A percentile compares a stretch with the other conserved stretches of the same genome.
phyloP scores from a whole-genome alignment of 2,797 vertebrate genomes.

The Scyliorhinus canicula region DNA sequence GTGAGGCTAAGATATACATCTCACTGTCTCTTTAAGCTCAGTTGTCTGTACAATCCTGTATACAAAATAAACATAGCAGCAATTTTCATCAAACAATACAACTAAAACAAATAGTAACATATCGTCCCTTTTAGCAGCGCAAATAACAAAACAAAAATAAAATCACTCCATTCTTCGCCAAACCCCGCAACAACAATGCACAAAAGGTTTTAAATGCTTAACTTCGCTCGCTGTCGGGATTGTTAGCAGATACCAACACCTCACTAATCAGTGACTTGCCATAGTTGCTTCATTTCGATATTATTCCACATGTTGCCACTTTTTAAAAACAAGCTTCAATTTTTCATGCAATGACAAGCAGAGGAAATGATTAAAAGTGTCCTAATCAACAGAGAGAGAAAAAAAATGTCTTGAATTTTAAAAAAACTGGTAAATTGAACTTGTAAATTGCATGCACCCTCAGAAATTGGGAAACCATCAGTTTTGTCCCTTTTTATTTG shows the following conservation, averaged over 20 bases:
- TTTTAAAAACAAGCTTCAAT: neutral
- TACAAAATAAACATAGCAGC: conserved; percentile 33
- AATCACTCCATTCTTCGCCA: neutral
- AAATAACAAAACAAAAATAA: neutral
- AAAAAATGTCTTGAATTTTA: neutral
- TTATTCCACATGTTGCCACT: no score
- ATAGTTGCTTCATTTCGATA: neutral
- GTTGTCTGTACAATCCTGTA: neutral
- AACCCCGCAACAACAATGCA: neutral
- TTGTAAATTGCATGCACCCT: neutral
- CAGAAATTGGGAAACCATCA: neutral
- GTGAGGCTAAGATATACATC: neutral
- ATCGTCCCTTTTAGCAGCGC: conserved; percentile 23
- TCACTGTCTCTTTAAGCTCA: neutral
- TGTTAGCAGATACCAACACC: neutral
- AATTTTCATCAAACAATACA: neutral
- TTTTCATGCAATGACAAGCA: neutral
- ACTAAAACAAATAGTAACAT: neutral
- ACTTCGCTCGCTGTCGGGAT: neutral
- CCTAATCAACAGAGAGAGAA: neutral
- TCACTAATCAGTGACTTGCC: neutral
- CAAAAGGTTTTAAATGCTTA: neutral
- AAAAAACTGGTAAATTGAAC: neutral
- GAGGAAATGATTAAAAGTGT: neutral
- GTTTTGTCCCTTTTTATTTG: neutral